Evolutionary conservation across 2,888 invertebrate species (phyloP), one percentile per base, ranked within the genome.

Genomic region (Leucania comma): DNA sequence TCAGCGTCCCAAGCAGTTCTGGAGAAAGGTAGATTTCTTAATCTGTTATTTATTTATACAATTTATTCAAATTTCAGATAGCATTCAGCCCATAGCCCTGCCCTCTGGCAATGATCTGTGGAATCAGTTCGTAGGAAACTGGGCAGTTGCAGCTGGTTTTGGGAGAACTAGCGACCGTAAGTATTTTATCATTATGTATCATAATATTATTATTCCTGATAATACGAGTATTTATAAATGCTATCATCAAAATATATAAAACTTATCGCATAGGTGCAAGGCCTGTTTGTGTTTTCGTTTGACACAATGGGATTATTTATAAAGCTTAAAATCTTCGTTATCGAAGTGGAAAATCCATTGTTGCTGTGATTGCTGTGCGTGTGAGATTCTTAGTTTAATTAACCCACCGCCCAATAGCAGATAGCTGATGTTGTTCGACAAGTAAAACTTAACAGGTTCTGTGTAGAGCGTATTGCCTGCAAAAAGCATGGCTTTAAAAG

Each of bases 131-230:
- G 87, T 66, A 1, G 91, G 92, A 14, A 75, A 86, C 26, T 90
- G 89, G 89, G 84, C 87, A 0, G 68, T 77, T 0, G 93, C 93
- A 26, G 88, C 90, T 8, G 93, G 93, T 10, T 93, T 89, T 67
- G 93, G 93, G 35, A 88, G 80, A 60, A 93, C 91, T 17, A 89
- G 84, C 42, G 93, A 93, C 73, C 64, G 93, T 93, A 70, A 92
- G 90, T 69, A 35, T 8, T n/a, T n/a, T 61, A 38, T 35, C 1
- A 29, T 38, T 6, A 38, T 38, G 1, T 17, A 26, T 17, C n/a
- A 53, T 29, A 17, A 26, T 53, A 26, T 9, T 26, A 29, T 20
- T 29, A 24, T 53, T 9, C 26, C 20, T 9, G 26, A 1, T 26
- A 20, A 29, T 24, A 54, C n/a, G 2, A 20, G 42, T 42, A 42